A percentile compares a stretch with the other conserved stretches of the same genome.
phyloP scores from a whole-genome alignment of 2,797 vertebrate genomes.

The Dipus sagitta region DNA sequence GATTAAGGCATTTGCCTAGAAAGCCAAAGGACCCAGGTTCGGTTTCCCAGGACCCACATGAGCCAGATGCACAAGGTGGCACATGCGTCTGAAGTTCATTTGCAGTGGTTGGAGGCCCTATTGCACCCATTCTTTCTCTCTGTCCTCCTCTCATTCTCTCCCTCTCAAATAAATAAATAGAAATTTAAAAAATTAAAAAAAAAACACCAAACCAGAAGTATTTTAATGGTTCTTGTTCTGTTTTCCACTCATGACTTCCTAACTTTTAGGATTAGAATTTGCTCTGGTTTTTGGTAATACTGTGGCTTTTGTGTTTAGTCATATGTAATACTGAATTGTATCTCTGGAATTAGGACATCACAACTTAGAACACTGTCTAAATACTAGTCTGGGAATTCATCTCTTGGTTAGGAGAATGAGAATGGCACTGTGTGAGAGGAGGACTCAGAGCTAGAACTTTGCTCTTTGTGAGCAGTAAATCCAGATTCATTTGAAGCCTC shows the following conservation, averaged over 20 bases:
- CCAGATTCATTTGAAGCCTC: constrained; percentile 11
- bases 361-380: not conserved
- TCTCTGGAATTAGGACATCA: not conserved
- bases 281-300: constrained; percentile 15
- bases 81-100: too few relatives aligned
- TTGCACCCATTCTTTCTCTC: too few relatives aligned
- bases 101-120: too few relatives aligned
- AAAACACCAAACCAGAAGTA: not conserved
- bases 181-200: too few relatives aligned
- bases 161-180: too few relatives aligned
- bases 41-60: too few relatives aligned
- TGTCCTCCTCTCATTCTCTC: too few relatives aligned
- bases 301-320: not conserved
- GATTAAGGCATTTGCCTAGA: too few relatives aligned
- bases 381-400: not conserved
- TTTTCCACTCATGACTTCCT: not conserved
- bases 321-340: not conserved
- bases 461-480: not conserved
- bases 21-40: too few relatives aligned
- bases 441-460: not conserved
- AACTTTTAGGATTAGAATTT: constrained; percentile 25
- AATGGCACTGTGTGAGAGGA: not conserved
- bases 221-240: not conserved
- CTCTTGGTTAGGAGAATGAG: not conserved
- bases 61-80: too few relatives aligned